These are phyloP conservation scores for Argyrosomus regius DNA, from an alignment of 2,797 vertebrate genomes.

Conservation along the genomic window DNA sequence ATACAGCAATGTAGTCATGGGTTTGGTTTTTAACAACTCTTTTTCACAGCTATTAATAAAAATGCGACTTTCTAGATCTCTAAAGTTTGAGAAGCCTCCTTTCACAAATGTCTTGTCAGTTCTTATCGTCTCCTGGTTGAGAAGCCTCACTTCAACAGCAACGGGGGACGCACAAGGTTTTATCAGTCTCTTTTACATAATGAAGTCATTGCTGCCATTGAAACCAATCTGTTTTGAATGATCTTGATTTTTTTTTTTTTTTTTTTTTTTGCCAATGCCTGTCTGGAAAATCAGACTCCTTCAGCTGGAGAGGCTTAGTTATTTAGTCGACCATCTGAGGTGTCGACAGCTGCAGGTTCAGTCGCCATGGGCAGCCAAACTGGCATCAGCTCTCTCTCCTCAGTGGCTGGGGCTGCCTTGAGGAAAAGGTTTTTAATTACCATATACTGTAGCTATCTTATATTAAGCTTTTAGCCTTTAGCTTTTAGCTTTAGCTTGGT, in stretches of 20 bases:
- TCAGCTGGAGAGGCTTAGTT: not conserved
- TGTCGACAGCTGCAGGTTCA: not conserved
- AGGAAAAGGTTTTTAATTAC: not conserved
- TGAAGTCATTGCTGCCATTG: not conserved
- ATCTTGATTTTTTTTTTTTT: not conserved
- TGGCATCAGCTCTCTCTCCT: not conserved
- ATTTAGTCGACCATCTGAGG: not conserved
- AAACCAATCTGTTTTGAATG: not conserved
- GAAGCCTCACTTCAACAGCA: not conserved
- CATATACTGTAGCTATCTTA: not conserved
- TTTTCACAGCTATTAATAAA: no score
- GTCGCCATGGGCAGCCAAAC: not conserved
- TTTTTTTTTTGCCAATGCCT: not conserved
- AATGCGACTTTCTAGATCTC: no score
- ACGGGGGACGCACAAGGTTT: not conserved
- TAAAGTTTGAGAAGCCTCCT: no score
- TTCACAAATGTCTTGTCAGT: no score
- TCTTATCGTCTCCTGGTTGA: not conserved
- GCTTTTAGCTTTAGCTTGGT: not conserved
- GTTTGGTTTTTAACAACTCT: no score
- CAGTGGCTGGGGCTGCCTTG: no score
- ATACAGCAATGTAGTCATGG: no score
- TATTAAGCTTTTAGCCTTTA: not conserved
- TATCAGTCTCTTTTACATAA: not conserved
- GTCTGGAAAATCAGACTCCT: not conserved